Evolutionary conservation across 2,113 vertebrate species (phyloP).

Genomic region (Bombycilla garrulus): DNA sequence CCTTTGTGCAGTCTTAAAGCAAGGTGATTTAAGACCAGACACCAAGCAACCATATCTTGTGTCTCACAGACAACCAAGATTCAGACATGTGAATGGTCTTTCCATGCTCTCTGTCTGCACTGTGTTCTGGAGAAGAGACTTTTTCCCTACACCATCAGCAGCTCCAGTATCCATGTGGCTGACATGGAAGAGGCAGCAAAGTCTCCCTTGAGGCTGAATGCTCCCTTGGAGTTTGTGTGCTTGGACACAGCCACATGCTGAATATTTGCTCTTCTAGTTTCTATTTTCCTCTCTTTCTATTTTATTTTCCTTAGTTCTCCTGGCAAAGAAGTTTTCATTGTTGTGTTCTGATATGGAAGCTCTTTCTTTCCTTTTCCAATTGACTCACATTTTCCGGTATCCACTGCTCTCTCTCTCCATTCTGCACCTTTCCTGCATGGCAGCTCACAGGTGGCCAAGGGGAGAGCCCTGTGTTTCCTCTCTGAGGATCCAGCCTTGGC

Average conservation of each 20-base stretch:
- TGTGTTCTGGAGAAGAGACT: not conserved
- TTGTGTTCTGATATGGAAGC: not conserved
- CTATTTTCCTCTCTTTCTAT: not conserved
- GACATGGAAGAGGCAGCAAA: not conserved
- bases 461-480: slow-evolving; percentile 11
- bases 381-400: not conserved
- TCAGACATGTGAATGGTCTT: not conserved
- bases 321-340: not conserved
- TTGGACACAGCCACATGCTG: not conserved
- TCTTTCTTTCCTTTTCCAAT: not conserved
- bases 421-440: slow-evolving; percentile 10
- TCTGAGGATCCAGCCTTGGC: slow-evolving; percentile 17
- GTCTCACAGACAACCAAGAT: not conserved
- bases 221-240: not conserved
- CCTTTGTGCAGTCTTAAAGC: not conserved
- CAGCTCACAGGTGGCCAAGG: not conserved
- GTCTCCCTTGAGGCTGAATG: not conserved
- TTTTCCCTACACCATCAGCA: not conserved
- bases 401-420: not conserved
- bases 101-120: not conserved
- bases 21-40: not conserved
- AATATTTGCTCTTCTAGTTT: not conserved
- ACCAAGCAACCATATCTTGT: not conserved
- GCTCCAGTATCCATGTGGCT: not conserved
- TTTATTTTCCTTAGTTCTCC: not conserved